Conservation (phyloP, 2,888 invertebrate genomes). For the Punctoribates punctum region DNA sequence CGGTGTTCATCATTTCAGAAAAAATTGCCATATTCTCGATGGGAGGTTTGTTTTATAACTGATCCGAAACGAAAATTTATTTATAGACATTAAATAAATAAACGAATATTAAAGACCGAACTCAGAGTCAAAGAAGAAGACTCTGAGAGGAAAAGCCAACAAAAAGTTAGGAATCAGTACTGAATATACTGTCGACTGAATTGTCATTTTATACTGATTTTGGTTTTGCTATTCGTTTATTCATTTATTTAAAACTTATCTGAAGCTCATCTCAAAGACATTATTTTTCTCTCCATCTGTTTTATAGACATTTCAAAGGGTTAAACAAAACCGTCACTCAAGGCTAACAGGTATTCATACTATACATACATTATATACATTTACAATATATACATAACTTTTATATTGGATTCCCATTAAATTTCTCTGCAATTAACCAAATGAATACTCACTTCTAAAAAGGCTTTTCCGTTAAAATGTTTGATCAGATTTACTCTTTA, state of each 20-base stretch:
- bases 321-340: slow-evolving; percentile 41
- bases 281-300: not conserved
- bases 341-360: slow-evolving; percentile 39
- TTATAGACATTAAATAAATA: slow-evolving; percentile 22
- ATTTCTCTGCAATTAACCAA: slow-evolving; percentile 23
- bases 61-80: not conserved
- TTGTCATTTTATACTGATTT: not conserved
- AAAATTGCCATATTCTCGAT: slow-evolving; percentile 42
- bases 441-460: not conserved
- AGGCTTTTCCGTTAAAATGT: not conserved
- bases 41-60: slow-evolving; percentile 38
- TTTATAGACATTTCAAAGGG: slow-evolving; percentile 42
- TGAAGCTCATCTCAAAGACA: not conserved
- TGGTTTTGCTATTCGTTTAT: not conserved
- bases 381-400: slow-evolving; percentile 1
- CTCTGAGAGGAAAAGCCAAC: no score
- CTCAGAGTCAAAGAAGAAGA: not conserved
- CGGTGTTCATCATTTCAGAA: slow-evolving; percentile 40
- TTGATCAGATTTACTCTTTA: not conserved
- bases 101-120: not conserved
- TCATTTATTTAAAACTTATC: slow-evolving; percentile 5
- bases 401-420: slow-evolving; percentile 5
- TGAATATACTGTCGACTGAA: not conserved
- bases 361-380: not conserved
- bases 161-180: no score